phyloP scores from a whole-genome alignment of 1,140 invertebrate species.

The Magallana angulata region DNA sequence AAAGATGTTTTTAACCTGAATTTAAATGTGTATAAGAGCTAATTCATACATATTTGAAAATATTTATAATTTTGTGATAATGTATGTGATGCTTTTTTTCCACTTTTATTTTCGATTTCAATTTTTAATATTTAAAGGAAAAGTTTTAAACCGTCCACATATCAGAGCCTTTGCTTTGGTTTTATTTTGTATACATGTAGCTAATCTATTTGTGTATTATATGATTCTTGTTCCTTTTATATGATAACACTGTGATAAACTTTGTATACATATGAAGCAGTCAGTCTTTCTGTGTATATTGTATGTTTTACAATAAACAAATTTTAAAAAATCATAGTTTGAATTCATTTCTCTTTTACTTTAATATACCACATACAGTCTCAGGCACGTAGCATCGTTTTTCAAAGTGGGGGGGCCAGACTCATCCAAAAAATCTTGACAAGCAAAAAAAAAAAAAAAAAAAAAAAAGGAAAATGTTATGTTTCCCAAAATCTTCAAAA shows the following conservation, averaged over 20 bases:
- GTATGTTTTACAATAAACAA: conserved; percentile 26
- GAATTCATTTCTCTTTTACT: neutral
- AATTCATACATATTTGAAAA: neutral
- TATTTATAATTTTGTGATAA: conserved; percentile 6
- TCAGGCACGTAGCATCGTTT: too few species aligned
- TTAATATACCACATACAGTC: too few species aligned
- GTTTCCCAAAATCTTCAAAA: too few species aligned
- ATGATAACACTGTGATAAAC: conserved; percentile 4
- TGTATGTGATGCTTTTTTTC: neutral
- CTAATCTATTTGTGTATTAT: neutral
- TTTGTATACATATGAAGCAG: neutral
- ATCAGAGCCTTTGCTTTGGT: neutral
- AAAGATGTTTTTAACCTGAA: neutral
- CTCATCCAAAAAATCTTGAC: too few species aligned
- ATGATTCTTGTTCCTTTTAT: neutral
- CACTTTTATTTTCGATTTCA: neutral
- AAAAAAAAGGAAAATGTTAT: too few species aligned
- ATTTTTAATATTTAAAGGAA: neutral
- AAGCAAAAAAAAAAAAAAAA: too few species aligned
- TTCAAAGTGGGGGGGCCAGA: too few species aligned
- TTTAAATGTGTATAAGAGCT: neutral
- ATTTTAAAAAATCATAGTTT: neutral
- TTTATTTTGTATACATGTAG: neutral
- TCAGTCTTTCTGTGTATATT: neutral
- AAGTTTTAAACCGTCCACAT: neutral